Percentiles rank a stretch among this genome's conserved stretches.
Evolutionary conservation across 2,797 vertebrate genomes (phyloP).

Genomic region (Agapornis canus): DNA sequence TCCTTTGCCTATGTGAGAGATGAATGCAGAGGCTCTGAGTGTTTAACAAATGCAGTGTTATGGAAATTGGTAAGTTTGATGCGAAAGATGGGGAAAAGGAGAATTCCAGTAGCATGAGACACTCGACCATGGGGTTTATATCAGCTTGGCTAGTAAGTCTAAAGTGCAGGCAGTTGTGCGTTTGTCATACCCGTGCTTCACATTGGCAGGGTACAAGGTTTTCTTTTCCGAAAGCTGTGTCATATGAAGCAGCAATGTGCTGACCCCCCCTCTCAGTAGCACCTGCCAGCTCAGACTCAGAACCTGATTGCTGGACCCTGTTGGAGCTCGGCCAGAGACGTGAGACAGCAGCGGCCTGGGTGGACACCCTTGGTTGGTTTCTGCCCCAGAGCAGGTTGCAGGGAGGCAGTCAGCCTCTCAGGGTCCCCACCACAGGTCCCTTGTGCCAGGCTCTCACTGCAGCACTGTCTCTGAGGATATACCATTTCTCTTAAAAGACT

Average conservation of each 20-base stretch:
- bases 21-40: not conserved
- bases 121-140: not conserved
- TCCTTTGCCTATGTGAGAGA: not conserved
- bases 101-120: not conserved
- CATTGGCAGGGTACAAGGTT: not conserved
- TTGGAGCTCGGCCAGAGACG: not conserved
- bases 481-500: not conserved
- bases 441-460: not conserved
- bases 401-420: not conserved
- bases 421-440: not conserved
- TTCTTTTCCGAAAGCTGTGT: not conserved
- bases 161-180: accelerated
- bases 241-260: not conserved
- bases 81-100: not conserved
- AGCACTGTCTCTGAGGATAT: not conserved
- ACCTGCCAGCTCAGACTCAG: not conserved
- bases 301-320: not conserved
- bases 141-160: not conserved
- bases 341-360: not conserved
- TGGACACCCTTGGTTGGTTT: not conserved
- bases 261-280: not conserved
- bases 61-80: not conserved
- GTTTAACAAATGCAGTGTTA: not conserved
- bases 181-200: not conserved
- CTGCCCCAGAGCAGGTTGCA: not conserved